These are phyloP conservation scores for Cyprinodon brontotheroides DNA, from an alignment of 2,113 vertebrate genomes.

Conservation along the genomic window DNA sequence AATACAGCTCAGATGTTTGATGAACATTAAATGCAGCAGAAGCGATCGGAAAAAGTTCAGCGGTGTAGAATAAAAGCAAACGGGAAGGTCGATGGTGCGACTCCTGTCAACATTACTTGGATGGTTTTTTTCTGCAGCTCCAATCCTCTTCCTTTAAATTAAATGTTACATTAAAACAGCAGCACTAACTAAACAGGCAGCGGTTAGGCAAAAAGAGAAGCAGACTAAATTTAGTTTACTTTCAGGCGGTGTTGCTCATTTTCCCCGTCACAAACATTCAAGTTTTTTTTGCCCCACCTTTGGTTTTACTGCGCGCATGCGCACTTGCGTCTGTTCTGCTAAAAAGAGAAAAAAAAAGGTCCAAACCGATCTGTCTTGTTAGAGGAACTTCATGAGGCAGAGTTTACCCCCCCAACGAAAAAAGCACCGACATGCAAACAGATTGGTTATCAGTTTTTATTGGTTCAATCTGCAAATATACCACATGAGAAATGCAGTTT, in stretches of 20 bases:
- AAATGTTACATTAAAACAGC: neutral
- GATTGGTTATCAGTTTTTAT: slow-evolving; percentile 6
- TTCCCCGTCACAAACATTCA: slow-evolving; percentile 50
- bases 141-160: neutral
- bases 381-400: slow-evolving; percentile 8
- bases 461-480: slow-evolving; percentile 38
- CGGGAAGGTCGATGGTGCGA: neutral
- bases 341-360: slow-evolving; percentile 32
- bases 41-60: slow-evolving; percentile 42
- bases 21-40: slow-evolving; percentile 31
- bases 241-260: slow-evolving; percentile 5
- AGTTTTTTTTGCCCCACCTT: slow-evolving; percentile 71
- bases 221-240: neutral
- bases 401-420: neutral
- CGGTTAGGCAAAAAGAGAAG: neutral
- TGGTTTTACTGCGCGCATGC: slow-evolving; percentile 60
- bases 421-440: neutral
- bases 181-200: neutral
- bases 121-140: neutral
- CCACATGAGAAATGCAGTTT: slow-evolving; percentile 23
- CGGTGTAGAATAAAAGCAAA: slow-evolving; percentile 2
- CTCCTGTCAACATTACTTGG: slow-evolving; percentile 23
- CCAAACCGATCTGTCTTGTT: neutral
- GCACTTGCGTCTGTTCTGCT: slow-evolving; percentile 21
- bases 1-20: neutral